Percentiles rank a stretch among this genome's conserved stretches.
These are phyloP conservation scores for Oophaga pumilio DNA, from an alignment of 2,113 vertebrate species.

Conservation along the genomic window DNA sequence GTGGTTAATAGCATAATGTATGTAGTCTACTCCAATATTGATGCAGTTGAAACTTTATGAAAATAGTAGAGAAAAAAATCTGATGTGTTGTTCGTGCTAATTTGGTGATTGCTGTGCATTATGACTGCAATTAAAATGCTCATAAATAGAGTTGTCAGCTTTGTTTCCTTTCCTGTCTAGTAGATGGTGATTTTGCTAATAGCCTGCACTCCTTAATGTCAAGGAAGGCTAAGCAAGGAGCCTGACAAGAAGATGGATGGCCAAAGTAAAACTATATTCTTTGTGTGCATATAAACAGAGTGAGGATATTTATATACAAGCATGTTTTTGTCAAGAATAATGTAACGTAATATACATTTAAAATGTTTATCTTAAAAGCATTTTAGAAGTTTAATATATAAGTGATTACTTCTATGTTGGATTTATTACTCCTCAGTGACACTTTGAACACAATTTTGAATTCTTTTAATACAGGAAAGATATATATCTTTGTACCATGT, in stretches of 20 bases:
- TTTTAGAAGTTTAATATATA: neutral
- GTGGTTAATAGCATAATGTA: neutral
- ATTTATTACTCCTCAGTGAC: neutral
- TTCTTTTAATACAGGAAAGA: too few species aligned
- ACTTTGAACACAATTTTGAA: too few species aligned
- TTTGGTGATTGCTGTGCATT: slow-evolving; percentile 46
- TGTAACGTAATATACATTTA: slow-evolving; percentile 17
- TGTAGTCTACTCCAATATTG: neutral
- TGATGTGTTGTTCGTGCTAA: slow-evolving; percentile 17
- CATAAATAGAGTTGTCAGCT: slow-evolving; percentile 53
- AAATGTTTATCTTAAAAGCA: neutral
- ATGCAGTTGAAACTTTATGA: neutral
- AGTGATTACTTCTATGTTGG: neutral
- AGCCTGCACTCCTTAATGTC: slow-evolving; percentile 50
- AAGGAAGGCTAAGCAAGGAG: slow-evolving; percentile 42
- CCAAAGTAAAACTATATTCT: slow-evolving; percentile 14
- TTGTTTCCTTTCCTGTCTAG: slow-evolving; percentile 51
- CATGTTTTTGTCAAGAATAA: slow-evolving; percentile 17
- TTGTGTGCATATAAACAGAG: slow-evolving; percentile 9
- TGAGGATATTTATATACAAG: slow-evolving; percentile 35
- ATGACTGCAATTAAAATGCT: slow-evolving; percentile 49
- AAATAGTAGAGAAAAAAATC: neutral
- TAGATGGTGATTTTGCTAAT: slow-evolving; percentile 55
- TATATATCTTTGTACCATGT: too few species aligned
- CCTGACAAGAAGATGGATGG: slow-evolving; percentile 34